These are phyloP conservation scores for Pteromalus puparum DNA, from an alignment of 1,140 invertebrate genomes.

Conservation along the genomic window DNA sequence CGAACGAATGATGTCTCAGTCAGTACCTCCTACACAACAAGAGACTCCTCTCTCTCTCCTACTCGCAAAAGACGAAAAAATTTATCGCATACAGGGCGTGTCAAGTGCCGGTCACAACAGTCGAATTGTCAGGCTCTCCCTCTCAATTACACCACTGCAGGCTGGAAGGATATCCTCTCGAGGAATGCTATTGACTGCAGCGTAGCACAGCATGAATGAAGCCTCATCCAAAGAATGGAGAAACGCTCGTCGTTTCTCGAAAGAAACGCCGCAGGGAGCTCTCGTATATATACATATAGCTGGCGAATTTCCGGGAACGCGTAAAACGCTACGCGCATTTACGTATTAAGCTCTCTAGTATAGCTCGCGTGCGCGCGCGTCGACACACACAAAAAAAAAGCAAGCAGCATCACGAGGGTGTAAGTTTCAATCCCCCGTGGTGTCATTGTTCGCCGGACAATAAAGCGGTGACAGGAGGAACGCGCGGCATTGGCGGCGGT, in stretches of 20 bases:
- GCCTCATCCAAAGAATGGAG: neutral
- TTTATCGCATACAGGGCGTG: conserved; percentile 13
- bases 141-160: conserved; percentile 27
- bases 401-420: conserved; percentile 54
- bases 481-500: conserved; percentile 62
- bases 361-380: conserved; percentile 41
- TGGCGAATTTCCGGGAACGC: conserved; percentile 30
- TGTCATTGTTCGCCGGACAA: conserved; percentile 64
- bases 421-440: conserved; percentile 67
- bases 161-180: conserved; percentile 21
- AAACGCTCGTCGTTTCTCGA: conserved; percentile 12
- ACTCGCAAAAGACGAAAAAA: neutral
- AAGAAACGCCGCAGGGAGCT: conserved; percentile 30
- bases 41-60: neutral
- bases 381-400: conserved; percentile 35
- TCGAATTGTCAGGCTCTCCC: conserved; percentile 20
- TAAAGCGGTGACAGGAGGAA: conserved; percentile 67
- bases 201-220: neutral
- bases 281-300: neutral
- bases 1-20: conserved; percentile 34
- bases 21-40: neutral
- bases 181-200: conserved; percentile 13
- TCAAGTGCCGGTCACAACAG: conserved; percentile 40
- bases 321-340: conserved; percentile 5
- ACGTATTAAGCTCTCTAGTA: conserved; percentile 24